These are phyloP conservation scores for Carettochelys insculpta DNA, from an alignment of 2,113 vertebrate genomes.

Conservation along the genomic window DNA sequence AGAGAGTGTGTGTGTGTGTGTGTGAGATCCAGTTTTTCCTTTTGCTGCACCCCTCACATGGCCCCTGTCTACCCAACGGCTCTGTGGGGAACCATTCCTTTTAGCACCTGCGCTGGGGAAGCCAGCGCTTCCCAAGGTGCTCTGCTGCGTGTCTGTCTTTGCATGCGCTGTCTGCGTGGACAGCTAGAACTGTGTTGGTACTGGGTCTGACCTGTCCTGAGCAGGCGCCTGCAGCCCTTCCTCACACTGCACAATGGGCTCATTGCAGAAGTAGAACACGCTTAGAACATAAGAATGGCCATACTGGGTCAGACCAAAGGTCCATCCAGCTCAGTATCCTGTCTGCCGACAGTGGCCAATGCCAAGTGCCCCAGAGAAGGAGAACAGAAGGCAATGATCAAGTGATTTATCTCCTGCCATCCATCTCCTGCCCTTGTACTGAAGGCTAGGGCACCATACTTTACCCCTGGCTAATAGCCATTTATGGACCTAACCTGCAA, in stretches of 20 bases:
- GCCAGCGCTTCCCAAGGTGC: not conserved
- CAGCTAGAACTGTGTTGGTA: not conserved
- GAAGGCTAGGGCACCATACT: too few species aligned
- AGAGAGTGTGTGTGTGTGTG: too few species aligned
- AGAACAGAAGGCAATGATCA: too few species aligned
- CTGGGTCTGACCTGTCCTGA: not conserved
- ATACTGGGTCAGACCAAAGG: too few species aligned
- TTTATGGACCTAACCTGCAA: too few species aligned
- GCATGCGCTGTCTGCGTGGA: fast-evolving
- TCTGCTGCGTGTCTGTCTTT: fast-evolving
- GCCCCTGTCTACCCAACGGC: not conserved
- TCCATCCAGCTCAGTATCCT: too few species aligned
- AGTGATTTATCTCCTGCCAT: too few species aligned
- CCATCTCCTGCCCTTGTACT: too few species aligned
- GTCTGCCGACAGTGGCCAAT: too few species aligned
- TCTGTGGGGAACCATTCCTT: not conserved
- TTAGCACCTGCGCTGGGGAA: not conserved
- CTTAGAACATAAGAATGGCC: too few species aligned
- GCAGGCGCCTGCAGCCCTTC: not conserved
- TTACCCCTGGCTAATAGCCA: too few species aligned
- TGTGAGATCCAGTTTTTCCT: not conserved
- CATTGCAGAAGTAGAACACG: not conserved
- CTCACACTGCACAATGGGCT: not conserved
- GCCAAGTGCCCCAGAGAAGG: too few species aligned
- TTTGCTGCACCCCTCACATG: not conserved